Conservation (phyloP, 2,888 invertebrate species). For the Habrosyne pyritoides region DNA sequence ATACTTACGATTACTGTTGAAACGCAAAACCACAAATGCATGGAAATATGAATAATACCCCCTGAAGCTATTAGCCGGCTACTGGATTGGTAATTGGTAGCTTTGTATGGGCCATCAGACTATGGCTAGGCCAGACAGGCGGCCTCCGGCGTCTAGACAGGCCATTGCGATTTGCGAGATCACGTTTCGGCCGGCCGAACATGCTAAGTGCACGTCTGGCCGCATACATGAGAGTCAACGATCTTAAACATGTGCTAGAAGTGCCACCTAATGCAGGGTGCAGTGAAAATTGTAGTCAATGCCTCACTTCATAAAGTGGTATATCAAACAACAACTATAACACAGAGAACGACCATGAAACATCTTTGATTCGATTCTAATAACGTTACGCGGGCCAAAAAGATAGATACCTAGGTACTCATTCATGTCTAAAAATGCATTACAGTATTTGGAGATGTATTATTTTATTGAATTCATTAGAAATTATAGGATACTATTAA, state of each 20-base stretch:
- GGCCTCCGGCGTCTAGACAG: slow-evolving; percentile 74
- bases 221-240: slow-evolving; percentile 41
- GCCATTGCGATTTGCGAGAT: slow-evolving; percentile 71
- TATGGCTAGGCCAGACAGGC: slow-evolving; percentile 61
- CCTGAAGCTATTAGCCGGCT: slow-evolving; percentile 33
- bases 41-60: slow-evolving; percentile 45
- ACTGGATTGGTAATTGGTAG: slow-evolving; percentile 63
- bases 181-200: slow-evolving; percentile 77
- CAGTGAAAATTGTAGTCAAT: background rate
- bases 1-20: background rate
- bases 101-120: slow-evolving; percentile 60
- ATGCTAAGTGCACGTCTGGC: slow-evolving; percentile 79
- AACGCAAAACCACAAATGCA: slow-evolving; percentile 17
- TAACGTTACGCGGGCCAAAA: too few relatives aligned
- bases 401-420: too few relatives aligned
- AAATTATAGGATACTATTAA: too few relatives aligned
- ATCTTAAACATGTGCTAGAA: slow-evolving; percentile 41
- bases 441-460: too few relatives aligned
- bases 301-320: background rate
- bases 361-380: too few relatives aligned
- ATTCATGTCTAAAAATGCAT: too few relatives aligned
- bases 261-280: slow-evolving; percentile 19
- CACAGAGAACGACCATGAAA: too few relatives aligned
- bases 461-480: too few relatives aligned
- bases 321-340: too few relatives aligned